These are phyloP conservation scores for Cricetomys ansorgei DNA, from an alignment of 2,113 vertebrate genomes.

Conservation along the genomic window DNA sequence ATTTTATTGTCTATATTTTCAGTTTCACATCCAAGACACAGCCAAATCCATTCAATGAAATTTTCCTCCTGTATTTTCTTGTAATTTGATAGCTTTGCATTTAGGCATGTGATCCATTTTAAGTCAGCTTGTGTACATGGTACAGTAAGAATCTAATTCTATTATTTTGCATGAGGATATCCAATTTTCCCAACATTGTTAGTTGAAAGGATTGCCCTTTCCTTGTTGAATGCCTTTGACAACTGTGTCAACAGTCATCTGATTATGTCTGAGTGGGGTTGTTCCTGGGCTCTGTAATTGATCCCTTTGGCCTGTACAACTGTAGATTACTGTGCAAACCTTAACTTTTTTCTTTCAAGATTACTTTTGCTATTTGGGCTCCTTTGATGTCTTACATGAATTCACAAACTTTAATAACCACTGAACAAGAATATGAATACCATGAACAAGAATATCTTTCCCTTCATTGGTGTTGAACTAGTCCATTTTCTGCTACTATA, in stretches of 20 bases:
- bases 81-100: neutral
- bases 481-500: neutral
- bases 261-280: neutral
- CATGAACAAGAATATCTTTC: neutral
- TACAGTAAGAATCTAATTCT: neutral
- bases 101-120: neutral
- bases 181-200: neutral
- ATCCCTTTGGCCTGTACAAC: neutral
- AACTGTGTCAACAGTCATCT: neutral
- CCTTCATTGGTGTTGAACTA: neutral
- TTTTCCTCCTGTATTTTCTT: neutral
- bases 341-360: conserved; percentile 24
- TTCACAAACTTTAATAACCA: neutral
- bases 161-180: neutral
- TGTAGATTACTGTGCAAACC: neutral
- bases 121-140: neutral
- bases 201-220: neutral
- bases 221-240: neutral
- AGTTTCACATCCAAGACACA: neutral
- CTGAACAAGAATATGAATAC: too few relatives aligned
- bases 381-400: neutral
- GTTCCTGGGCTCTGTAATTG: neutral
- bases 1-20: neutral
- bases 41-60: neutral
- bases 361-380: neutral